Base-by-base conservation (phyloP, 2,888 invertebrate species). In the Electrophaes corylata region DNA sequence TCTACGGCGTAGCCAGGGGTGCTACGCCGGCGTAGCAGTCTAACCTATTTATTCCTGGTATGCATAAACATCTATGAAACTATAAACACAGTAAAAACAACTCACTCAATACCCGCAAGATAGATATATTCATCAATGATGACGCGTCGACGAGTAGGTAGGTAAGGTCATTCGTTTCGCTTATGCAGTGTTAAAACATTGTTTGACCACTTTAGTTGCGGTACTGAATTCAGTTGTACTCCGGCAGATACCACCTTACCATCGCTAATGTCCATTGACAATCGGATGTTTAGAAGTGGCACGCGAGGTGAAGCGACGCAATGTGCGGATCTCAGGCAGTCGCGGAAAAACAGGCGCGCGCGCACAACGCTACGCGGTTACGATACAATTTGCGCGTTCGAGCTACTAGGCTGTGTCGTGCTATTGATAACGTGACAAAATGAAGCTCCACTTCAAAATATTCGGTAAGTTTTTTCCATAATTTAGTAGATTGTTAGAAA, bases 391-490 rank as follows among this genome's bases (percentile, higher is more conserved):
- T 70, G 72, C 73, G 78, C 72, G 44, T 65, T 69, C 72, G 72
- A 67, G 67, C 65, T 57, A 50, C 50, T 41, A 66, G 71, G 66
- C 66, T 65, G 70, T 70, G 66, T 71, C 71, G 82, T 86, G 78
- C 71, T 76, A 70, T 73, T 67, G 64, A 41, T 72, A 74, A 63
- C 67, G 75, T 78, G 78, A 65, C 70, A 86, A 76, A 69, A 91
- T 91, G 90, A 89, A 86, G 75, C 73, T 89, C 61, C 80, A 85
- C 59, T 74, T 90, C 33, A 86, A 87, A 79, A 12, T 81, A 55
- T 88, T 89, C 61, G 89, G 90, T 91, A 71, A 88, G 88, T 74
- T 48, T 44, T 11, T 19, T 12, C 11, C 11, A 16, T 33, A 12
- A 33, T 33, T 31, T n/a, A 31, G n/a, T 31, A 0, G 0, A n/a